These are phyloP conservation scores for Sarcophaga carnaria DNA, from an alignment of 2,888 invertebrate genomes.

Conservation along the genomic window DNA sequence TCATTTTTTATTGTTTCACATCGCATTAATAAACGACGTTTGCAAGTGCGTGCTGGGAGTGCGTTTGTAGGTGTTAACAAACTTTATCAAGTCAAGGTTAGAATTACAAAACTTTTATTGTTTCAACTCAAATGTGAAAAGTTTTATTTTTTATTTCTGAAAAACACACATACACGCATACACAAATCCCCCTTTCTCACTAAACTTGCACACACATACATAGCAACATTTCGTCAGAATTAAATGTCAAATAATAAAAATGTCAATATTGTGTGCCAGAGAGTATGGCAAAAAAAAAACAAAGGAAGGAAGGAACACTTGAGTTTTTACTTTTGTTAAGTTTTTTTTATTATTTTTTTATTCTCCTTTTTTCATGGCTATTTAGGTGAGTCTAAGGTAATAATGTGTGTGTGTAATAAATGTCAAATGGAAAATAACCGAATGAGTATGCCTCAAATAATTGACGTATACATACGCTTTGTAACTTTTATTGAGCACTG, in stretches of 20 bases:
- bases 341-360: background rate
- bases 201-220: background rate
- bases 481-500: background rate
- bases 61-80: slow-evolving; percentile 46
- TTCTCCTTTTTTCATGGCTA: slow-evolving; percentile 9
- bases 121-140: slow-evolving; percentile 61
- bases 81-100: slow-evolving; percentile 64
- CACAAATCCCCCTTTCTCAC: background rate
- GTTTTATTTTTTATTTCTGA: slow-evolving; percentile 36
- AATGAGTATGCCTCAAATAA: background rate
- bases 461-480: no score
- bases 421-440: slow-evolving; percentile 13
- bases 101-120: slow-evolving; percentile 68
- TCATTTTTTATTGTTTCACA: background rate
- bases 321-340: slow-evolving; percentile 26
- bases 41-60: background rate
- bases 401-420: background rate
- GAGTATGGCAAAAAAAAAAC: background rate
- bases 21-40: background rate
- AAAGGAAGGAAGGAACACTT: background rate
- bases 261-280: slow-evolving; percentile 38
- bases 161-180: background rate
- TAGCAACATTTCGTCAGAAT: slow-evolving; percentile 40
- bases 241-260: slow-evolving; percentile 57
- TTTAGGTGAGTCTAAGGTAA: slow-evolving; percentile 37